A percentile compares a stretch with the other conserved stretches of the same genome.
phyloP scores from a whole-genome alignment of 2,113 vertebrate species.

The Apteryx owenii region DNA sequence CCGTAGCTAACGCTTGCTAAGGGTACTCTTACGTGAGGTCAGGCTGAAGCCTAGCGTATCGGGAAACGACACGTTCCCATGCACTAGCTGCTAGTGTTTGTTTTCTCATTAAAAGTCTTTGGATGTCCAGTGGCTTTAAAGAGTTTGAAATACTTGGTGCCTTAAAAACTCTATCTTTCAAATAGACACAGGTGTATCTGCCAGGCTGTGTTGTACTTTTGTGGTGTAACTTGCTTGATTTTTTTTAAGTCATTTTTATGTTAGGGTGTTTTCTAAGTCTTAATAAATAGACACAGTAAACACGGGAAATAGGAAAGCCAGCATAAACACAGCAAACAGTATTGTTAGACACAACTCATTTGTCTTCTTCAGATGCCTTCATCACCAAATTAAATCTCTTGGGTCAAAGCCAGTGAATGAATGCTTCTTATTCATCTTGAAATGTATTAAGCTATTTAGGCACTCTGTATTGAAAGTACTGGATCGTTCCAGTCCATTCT shows the following conservation, averaged over 20 bases:
- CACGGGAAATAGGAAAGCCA: neutral
- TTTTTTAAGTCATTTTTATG: neutral
- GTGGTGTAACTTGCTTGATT: neutral
- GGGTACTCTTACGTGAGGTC: fast-evolving
- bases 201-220: neutral
- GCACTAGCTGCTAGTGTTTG: fast-evolving
- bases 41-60: fast-evolving
- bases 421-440: neutral
- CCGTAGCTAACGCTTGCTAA: fast-evolving
- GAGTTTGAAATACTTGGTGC: too few species aligned
- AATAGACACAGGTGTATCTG: neutral
- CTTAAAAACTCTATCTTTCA: neutral
- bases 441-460: neutral
- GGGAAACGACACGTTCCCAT: fast-evolving
- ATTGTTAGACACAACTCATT: neutral
- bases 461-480: neutral
- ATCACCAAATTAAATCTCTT: neutral
- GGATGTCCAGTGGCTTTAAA: neutral
- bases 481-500: neutral
- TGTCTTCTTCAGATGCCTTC: neutral
- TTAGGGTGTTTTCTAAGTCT: neutral
- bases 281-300: neutral
- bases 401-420: neutral
- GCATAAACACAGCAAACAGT: neutral
- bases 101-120: neutral